A percentile compares a stretch with the other conserved stretches of the same genome.
Evolutionary conservation across 2,113 vertebrate species (phyloP).

Genomic region (Chionis minor): DNA sequence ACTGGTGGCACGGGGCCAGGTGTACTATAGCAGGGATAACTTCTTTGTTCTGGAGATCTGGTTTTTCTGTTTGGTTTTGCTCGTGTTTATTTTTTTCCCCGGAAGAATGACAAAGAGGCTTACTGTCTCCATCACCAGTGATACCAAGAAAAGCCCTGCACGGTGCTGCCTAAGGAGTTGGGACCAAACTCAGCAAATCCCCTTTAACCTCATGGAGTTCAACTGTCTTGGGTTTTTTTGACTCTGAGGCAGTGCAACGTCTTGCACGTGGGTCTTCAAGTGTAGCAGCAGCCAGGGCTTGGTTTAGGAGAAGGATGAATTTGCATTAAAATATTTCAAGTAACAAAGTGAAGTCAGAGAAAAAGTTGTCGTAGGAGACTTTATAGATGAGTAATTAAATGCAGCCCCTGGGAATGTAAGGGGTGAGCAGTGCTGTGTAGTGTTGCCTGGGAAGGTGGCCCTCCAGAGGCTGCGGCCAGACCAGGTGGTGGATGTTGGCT

Average conservation of each 20-base stretch:
- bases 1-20: background rate
- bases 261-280: fast-evolving
- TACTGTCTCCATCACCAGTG: background rate
- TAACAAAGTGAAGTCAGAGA: background rate
- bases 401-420: background rate
- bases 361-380: background rate
- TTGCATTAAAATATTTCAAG: background rate
- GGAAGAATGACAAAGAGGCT: background rate
- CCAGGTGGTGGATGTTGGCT: background rate
- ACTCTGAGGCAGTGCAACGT: background rate
- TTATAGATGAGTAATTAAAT: background rate
- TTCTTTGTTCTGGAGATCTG: background rate
- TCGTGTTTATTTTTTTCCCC: background rate
- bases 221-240: background rate
- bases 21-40: background rate
- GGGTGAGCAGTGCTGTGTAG: background rate
- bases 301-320: background rate
- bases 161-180: background rate
- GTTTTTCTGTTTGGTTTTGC: background rate
- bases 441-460: background rate
- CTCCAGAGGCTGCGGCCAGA: background rate
- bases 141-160: background rate
- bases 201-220: background rate
- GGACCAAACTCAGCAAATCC: background rate
- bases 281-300: background rate